Percentiles rank a stretch among this genome's conserved stretches.
phyloP scores from a whole-genome alignment of 2,113 vertebrate genomes.

The Ophthalmotilapia sp. region DNA sequence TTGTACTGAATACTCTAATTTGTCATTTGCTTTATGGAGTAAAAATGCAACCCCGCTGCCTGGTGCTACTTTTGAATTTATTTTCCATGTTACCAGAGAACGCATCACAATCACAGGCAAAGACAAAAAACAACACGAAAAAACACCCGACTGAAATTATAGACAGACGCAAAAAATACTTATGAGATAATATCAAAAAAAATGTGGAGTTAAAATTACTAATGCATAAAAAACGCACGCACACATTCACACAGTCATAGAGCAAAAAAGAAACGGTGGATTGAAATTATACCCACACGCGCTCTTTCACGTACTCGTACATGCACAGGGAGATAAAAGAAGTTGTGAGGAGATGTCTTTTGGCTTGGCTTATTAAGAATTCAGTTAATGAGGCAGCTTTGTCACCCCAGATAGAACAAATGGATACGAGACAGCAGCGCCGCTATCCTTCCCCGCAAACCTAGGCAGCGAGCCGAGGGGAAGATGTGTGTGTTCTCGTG shows the following conservation, averaged over 20 bases:
- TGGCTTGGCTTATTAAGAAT: slow-evolving; percentile 66
- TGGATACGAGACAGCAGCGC: slow-evolving; percentile 57
- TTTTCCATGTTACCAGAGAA: slow-evolving; percentile 20
- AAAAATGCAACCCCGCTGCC: slow-evolving; percentile 39
- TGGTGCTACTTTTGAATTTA: slow-evolving; percentile 37
- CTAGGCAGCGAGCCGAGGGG: slow-evolving; percentile 13
- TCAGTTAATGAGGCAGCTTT: slow-evolving; percentile 74
- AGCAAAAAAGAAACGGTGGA: neutral
- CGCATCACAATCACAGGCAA: slow-evolving; percentile 24
- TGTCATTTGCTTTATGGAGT: slow-evolving; percentile 66
- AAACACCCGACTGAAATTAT: slow-evolving; percentile 16
- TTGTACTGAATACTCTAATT: slow-evolving; percentile 70
- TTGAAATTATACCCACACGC: slow-evolving; percentile 27
- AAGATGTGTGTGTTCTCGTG: slow-evolving; percentile 32
- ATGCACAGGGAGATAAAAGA: slow-evolving; percentile 56
- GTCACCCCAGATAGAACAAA: slow-evolving; percentile 68
- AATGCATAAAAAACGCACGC: slow-evolving; percentile 13
- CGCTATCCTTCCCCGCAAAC: slow-evolving; percentile 31
- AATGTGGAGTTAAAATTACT: slow-evolving; percentile 23
- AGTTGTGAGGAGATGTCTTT: slow-evolving; percentile 57
- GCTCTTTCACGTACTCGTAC: neutral
- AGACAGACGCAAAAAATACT: slow-evolving; percentile 33
- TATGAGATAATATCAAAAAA: slow-evolving; percentile 16
- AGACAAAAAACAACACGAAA: neutral
- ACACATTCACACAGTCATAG: neutral